These are phyloP conservation scores for Peromyscus melanophrys DNA, from an alignment of 2,797 vertebrate species.

Conservation along the genomic window DNA sequence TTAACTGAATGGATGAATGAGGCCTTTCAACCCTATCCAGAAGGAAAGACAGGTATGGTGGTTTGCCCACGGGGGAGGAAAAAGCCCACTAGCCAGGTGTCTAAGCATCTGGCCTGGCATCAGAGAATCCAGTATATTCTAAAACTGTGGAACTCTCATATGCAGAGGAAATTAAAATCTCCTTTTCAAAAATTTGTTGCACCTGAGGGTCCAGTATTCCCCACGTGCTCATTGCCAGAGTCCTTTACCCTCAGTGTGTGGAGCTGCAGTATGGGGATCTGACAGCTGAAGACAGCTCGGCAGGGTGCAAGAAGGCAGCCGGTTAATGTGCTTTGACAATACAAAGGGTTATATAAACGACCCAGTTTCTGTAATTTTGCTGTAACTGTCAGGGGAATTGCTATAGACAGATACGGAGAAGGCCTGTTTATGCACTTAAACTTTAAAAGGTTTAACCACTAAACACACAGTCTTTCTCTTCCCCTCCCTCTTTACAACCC, in stretches of 20 bases:
- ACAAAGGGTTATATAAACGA: constrained; percentile 86
- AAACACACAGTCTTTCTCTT: constrained; percentile 78
- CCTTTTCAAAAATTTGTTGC: constrained; percentile 52
- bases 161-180: constrained; percentile 64
- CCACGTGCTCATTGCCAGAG: constrained; percentile 62
- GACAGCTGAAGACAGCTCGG: constrained; percentile 84
- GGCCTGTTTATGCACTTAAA: constrained; percentile 85
- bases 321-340: constrained; percentile 84
- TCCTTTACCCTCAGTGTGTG: constrained; percentile 80
- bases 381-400: constrained; percentile 84
- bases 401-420: constrained; percentile 82
- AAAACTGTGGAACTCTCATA: background rate
- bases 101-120: constrained; percentile 60
- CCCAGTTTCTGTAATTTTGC: constrained; percentile 85
- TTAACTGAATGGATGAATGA: constrained; percentile 65
- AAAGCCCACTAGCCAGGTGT: constrained; percentile 40
- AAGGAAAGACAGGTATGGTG: constrained; percentile 66
- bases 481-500: constrained; percentile 61
- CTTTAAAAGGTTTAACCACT: constrained; percentile 86
- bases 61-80: constrained; percentile 45
- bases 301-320: constrained; percentile 71
- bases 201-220: constrained; percentile 62
- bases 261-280: constrained; percentile 82
- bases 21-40: constrained; percentile 42
- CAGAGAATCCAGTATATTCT: constrained; percentile 26